These are phyloP conservation scores for Campopleginae sp. DNA, from an alignment of 2,888 invertebrate genomes.

Conservation along the genomic window DNA sequence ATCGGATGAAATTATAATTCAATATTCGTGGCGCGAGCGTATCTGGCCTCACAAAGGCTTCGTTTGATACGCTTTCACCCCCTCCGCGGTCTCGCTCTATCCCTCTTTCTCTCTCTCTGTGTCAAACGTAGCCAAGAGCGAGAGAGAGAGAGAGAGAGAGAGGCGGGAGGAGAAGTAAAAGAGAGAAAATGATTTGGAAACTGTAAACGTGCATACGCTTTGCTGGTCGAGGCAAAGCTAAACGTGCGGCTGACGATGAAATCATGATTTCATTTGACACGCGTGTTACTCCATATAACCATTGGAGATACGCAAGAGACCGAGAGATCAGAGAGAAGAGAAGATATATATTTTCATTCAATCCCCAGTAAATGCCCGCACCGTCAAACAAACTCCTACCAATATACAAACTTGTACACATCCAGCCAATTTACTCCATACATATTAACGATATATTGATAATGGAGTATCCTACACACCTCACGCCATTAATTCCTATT, in stretches of 20 bases:
- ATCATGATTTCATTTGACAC: slow-evolving; percentile 68
- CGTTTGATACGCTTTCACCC: slow-evolving; percentile 64
- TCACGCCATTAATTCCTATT: too few relatives aligned
- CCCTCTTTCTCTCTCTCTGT: slow-evolving; percentile 5
- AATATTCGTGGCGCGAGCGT: slow-evolving; percentile 62
- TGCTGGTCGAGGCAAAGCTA: slow-evolving; percentile 51
- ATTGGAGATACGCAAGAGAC: slow-evolving; percentile 39
- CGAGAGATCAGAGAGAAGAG: slow-evolving; percentile 11
- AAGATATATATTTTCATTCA: slow-evolving; percentile 34
- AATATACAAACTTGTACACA: background rate
- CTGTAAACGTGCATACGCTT: slow-evolving; percentile 63
- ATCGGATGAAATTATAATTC: slow-evolving; percentile 69
- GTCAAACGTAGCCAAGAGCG: slow-evolving; percentile 23
- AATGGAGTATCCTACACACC: background rate
- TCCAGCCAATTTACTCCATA: background rate
- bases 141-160: slow-evolving; percentile 16
- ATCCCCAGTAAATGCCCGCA: slow-evolving; percentile 19
- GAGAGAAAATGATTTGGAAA: slow-evolving; percentile 64
- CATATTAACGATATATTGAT: background rate
- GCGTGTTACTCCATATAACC: slow-evolving; percentile 54
- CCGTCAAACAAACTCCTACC: background rate
- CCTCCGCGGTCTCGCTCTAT: background rate
- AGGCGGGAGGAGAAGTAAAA: slow-evolving; percentile 37
- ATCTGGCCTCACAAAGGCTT: slow-evolving; percentile 68
- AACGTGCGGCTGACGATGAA: slow-evolving; percentile 65